Percentiles rank a stretch among this genome's conserved stretches.
phyloP scores from a whole-genome alignment of 2,797 vertebrate species.

The Acanthiza pusilla region DNA sequence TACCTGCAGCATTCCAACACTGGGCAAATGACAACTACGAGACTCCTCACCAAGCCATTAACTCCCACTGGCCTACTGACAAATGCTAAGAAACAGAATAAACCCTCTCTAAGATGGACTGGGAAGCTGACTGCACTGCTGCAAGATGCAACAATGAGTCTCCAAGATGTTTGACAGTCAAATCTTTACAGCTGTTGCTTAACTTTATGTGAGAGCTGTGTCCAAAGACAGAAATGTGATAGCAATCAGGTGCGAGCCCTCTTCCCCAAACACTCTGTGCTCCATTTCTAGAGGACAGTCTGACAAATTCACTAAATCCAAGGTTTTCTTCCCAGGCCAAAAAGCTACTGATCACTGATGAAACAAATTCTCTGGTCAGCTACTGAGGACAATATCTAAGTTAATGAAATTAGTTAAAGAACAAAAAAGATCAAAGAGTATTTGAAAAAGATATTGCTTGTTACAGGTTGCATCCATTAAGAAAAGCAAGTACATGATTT shows the following conservation, averaged over 20 bases:
- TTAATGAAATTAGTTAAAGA: background rate
- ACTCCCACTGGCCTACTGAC: conserved; percentile 57
- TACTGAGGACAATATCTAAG: background rate
- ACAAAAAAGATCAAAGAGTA: background rate
- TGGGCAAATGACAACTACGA: conserved; percentile 68
- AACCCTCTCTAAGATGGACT: conserved; percentile 33
- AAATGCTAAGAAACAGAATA: conserved; percentile 62
- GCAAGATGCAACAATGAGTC: conserved; percentile 48
- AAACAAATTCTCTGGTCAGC: conserved; percentile 7
- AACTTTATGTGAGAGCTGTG: conserved; percentile 56
- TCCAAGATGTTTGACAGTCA: conserved; percentile 66
- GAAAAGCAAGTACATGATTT: background rate
- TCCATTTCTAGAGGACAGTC: conserved; percentile 37
- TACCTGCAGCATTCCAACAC: conserved; percentile 78
- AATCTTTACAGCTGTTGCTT: conserved; percentile 70
- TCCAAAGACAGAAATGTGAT: conserved; percentile 67
- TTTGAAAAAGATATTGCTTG: background rate
- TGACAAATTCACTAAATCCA: conserved; percentile 22
- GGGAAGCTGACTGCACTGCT: conserved; percentile 66
- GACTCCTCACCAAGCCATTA: conserved; percentile 49
- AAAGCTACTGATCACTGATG: background rate
- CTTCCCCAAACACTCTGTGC: background rate
- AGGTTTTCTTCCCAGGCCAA: background rate
- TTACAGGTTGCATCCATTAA: background rate
- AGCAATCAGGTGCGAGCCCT: conserved; percentile 31